phyloP scores from a whole-genome alignment of 2,888 invertebrate species.

The Lasius fuliginosus region DNA sequence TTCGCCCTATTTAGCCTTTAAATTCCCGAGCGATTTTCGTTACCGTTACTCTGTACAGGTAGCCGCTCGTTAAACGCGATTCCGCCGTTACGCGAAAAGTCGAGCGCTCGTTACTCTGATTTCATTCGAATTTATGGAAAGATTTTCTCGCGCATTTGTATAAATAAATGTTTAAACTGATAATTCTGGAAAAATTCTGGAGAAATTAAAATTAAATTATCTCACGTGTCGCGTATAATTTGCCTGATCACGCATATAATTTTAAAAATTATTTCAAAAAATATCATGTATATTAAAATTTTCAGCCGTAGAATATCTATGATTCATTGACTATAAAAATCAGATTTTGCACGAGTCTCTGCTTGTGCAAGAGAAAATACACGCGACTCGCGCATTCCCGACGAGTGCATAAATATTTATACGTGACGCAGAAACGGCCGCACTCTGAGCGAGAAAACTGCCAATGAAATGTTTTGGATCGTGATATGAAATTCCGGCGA shows the following conservation, averaged over 20 bases:
- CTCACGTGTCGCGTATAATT: background rate
- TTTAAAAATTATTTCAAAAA: background rate
- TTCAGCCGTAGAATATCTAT: slow-evolving; percentile 1
- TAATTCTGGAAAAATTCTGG: background rate
- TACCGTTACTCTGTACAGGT: slow-evolving; percentile 47
- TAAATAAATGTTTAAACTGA: background rate
- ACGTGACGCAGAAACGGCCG: slow-evolving; percentile 26
- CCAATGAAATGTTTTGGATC: slow-evolving; percentile 20
- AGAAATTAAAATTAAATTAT: background rate
- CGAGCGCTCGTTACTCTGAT: background rate
- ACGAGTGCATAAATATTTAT: slow-evolving; percentile 51
- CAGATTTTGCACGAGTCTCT: slow-evolving; percentile 1
- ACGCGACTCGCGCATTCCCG: slow-evolving; percentile 21
- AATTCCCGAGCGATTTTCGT: slow-evolving; percentile 53
- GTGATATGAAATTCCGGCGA: slow-evolving; percentile 32
- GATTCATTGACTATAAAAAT: slow-evolving; percentile 38
- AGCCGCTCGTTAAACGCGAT: slow-evolving; percentile 41
- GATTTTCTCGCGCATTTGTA: background rate
- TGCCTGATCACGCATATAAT: background rate
- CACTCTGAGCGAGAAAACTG: background rate
- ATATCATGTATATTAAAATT: background rate
- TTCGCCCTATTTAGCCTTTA: slow-evolving; percentile 53
- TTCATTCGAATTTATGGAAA: background rate
- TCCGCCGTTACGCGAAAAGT: slow-evolving; percentile 23
- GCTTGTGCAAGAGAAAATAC: slow-evolving; percentile 11